These are phyloP conservation scores for Bubo blakistoni DNA, from an alignment of 2,113 vertebrate genomes.

Conservation along the genomic window DNA sequence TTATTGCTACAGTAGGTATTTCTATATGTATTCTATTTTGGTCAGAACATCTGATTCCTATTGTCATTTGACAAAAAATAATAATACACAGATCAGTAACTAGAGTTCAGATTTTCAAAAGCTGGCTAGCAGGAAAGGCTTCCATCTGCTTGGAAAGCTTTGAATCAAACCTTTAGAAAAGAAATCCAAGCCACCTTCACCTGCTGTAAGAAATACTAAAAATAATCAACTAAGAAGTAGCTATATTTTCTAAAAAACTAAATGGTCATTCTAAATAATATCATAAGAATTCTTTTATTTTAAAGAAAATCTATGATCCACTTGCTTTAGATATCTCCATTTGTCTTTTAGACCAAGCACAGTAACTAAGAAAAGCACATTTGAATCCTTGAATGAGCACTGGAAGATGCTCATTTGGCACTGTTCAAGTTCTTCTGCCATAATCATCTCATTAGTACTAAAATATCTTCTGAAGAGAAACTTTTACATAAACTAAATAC, in stretches of 20 bases:
- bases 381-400: not conserved
- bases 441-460: not conserved
- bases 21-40: not conserved
- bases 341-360: not conserved
- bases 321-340: not conserved
- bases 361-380: not conserved
- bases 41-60: not conserved
- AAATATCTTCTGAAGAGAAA: not conserved
- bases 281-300: not conserved
- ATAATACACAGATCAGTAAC: not conserved
- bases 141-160: not conserved
- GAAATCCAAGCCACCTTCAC: not conserved
- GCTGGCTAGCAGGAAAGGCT: not conserved
- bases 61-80: not conserved
- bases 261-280: not conserved
- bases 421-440: not conserved
- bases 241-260: not conserved
- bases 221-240: not conserved
- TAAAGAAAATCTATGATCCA: not conserved
- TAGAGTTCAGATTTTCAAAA: not conserved
- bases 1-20: not conserved
- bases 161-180: not conserved
- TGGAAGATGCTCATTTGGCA: not conserved
- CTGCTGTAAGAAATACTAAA: not conserved
- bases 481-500: not conserved